Conservation (phyloP, 2,888 invertebrate genomes). For the Neocrepidodera transversa region DNA sequence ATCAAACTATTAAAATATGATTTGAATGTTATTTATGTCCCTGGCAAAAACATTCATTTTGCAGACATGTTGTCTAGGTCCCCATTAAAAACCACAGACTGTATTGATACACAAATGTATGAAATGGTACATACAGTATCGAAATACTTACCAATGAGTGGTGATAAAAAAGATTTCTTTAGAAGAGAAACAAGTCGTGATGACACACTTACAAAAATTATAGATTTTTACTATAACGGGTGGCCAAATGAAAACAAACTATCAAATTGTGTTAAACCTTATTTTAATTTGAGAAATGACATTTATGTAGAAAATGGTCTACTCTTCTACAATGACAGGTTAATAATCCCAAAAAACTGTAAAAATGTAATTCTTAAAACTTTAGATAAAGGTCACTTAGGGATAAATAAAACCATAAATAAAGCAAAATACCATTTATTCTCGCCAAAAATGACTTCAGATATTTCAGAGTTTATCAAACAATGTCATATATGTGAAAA, state of each 20-base stretch:
- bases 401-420: constrained; percentile 19
- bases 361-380: constrained; percentile 24
- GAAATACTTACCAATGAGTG: constrained; percentile 36
- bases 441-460: constrained; percentile 16
- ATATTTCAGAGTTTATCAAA: constrained; percentile 14
- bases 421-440: constrained; percentile 10
- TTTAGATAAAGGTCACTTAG: constrained; percentile 38
- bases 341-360: too few species aligned
- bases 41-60: constrained; percentile 39
- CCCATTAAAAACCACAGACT: constrained; percentile 28
- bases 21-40: constrained; percentile 30
- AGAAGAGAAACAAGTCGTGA: constrained; percentile 29
- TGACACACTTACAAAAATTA: constrained; percentile 23
- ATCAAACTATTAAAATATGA: too few species aligned
- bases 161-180: constrained; percentile 27
- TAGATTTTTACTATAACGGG: constrained; percentile 37
- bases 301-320: too few species aligned
- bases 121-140: constrained; percentile 38
- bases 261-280: too few species aligned
- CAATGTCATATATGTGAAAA: constrained; percentile 23
- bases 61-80: constrained; percentile 37
- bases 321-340: too few species aligned
- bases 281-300: too few species aligned
- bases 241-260: constrained; percentile 40
- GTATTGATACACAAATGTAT: constrained; percentile 32